Evolutionary conservation across 2,113 vertebrate species (phyloP), one percentile per base, ranked within the genome.

Genomic region (Pollimyrus isidori): DNA sequence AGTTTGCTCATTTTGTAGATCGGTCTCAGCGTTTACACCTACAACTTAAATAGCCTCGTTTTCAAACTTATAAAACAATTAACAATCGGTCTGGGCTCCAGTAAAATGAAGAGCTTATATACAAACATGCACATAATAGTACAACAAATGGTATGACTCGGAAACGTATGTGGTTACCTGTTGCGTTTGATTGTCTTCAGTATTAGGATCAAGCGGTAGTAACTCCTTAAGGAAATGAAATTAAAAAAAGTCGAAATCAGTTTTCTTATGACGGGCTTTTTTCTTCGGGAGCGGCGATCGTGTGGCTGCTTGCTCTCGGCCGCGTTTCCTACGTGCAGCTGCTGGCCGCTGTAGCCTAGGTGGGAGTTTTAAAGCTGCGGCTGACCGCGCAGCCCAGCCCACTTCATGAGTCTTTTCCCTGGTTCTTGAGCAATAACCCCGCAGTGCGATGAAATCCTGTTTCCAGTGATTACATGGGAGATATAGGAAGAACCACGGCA

Each of bases 351-450:
- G 93, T 53, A 15, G 52, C 52, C 17, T 93, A 42, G 90, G 93
- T 91, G 92, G 91, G 92, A 93, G 91, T 92, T 91, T 95, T 96
- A 95, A 95, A 95, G 94, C 52, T 89, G 88, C 69, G 82, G 80
- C 90, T 58, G 91, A 90, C 7, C 48, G 56, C 50, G 9, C 88
- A 39, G 94, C 53, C 93, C 94, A 23, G 91, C 95, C 96, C 95
- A 94, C 93, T 94, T 89, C 17, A 10, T n/a, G 86, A 86, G 76
- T 26, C 69, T 50, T 58, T 87, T 19, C 90, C n/a, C 82, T 90
- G 90, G 91, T 92, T 83, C 94, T 96, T 96, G 95, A 94, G 91
- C 91, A 92, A 94, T 90, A 46, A 92, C 90, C 92, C 90, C 85
- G 86, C 90, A 62, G 46, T 86, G 91, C 53, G 87, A 85, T 49